phyloP scores from a whole-genome alignment of 2,888 invertebrate genomes.

The Danaus chrysippus region DNA sequence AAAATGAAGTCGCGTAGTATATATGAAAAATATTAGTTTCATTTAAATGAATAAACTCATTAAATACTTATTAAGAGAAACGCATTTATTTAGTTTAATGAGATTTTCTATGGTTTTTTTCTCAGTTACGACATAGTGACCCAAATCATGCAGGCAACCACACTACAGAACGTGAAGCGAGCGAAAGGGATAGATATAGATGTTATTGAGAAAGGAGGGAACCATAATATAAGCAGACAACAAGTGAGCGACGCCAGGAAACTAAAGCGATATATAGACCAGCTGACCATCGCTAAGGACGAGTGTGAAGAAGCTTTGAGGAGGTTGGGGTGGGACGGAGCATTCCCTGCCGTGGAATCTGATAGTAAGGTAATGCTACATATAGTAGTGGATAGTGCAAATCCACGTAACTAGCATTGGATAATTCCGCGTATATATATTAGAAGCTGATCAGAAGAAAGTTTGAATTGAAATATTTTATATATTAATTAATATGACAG shows the following conservation, averaged over 20 bases:
- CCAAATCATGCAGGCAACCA: constrained; percentile 96
- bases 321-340: constrained; percentile 87
- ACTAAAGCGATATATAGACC: constrained; percentile 90
- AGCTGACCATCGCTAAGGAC: constrained; percentile 88
- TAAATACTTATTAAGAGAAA: no score
- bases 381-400: no score
- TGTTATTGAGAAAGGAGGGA: constrained; percentile 67
- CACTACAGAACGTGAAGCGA: constrained; percentile 92
- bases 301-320: constrained; percentile 88
- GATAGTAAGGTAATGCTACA: constrained; percentile 57
- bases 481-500: no score
- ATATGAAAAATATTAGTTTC: no score
- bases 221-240: constrained; percentile 83
- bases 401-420: no score
- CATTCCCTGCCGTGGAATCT: constrained; percentile 78
- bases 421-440: no score
- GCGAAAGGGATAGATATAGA: constrained; percentile 89
- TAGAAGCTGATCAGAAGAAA: no score
- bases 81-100: not conserved
- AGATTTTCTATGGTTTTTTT: constrained; percentile 14
- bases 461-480: no score
- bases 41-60: no score
- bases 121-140: constrained; percentile 90
- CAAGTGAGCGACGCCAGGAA: constrained; percentile 90
- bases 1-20: no score